Base-by-base conservation (phyloP, 2,797 vertebrate genomes). In the Girardinus metallicus region DNA sequence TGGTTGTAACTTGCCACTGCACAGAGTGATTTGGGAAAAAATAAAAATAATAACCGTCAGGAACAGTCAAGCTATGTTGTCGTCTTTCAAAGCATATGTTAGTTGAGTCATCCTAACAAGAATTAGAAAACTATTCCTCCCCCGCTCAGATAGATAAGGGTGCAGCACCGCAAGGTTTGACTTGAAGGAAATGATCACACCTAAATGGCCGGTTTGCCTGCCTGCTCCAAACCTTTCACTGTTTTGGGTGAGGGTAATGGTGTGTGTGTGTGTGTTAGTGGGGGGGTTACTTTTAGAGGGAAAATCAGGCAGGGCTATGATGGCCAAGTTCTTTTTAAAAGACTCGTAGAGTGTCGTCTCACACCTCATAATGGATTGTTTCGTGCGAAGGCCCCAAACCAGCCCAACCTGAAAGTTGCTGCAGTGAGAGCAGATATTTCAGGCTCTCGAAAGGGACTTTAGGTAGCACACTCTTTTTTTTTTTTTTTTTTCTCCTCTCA, bases 31-130 rank as follows among this genome's bases (percentile, higher is more conserved):
- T 8, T 47, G 5, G 21, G 49, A 34, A 64, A 72, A 10, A 41
- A 66, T 5, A 43, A 31, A 29, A 81, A 74, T 78, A 57, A 9
- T 13, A 78, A 44, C 68, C 26, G 11, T 77, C 70, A 51, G n/a
- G 77, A 87, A 81, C 8, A 82, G 64, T 55, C 49, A 11, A 11
- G 47, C 44, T n/a, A 12, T 29, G 18, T 53, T 82, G 75, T 82
- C 66, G 57, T 80, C 51, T 68, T 46, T 82, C 70, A 49, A 76
- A 84, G 73, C 29, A 13, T 74, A 60, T 70, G 71, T 83, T 70
- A 53, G 44, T 75, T 92, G 89, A 94, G 79, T 93, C 92, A 92
- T 90, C 71, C 62, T 85, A 88, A 46, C 60, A 80, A 83, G 81
- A 89, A 83, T 78, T 43, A 12, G 74, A 43, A 76, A 83, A 90